These are phyloP conservation scores for Calcarius lapponicus DNA, from an alignment of 2,797 vertebrate species.

Conservation along the genomic window DNA sequence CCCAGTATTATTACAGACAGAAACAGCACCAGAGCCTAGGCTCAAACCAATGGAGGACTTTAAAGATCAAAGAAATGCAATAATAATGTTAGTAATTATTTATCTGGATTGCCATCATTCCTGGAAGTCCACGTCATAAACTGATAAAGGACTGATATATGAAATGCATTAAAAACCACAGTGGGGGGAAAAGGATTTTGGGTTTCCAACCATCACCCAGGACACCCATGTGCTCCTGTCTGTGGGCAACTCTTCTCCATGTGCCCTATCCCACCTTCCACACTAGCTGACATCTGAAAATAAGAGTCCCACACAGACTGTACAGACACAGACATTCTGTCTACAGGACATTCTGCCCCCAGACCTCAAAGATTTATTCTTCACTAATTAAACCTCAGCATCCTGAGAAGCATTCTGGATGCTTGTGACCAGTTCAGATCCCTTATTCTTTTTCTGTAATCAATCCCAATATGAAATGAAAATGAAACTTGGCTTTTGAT, in stretches of 20 bases:
- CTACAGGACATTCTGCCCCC: background rate
- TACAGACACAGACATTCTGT: background rate
- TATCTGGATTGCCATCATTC: background rate
- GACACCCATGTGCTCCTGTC: background rate
- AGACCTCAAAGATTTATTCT: background rate
- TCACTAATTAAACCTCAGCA: background rate
- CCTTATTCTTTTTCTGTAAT: background rate
- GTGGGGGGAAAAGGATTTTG: background rate
- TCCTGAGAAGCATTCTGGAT: background rate
- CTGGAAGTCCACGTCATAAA: background rate
- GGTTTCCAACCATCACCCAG: background rate
- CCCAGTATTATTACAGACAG: background rate
- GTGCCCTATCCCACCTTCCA: background rate
- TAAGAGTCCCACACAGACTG: background rate
- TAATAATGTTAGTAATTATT: background rate
- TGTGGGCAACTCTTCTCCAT: background rate
- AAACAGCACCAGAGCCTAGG: background rate
- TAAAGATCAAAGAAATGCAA: background rate
- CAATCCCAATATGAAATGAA: background rate
- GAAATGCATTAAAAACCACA: background rate
- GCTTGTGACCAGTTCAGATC: background rate
- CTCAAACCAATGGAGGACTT: background rate
- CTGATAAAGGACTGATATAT: background rate
- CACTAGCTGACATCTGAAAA: rapidly evolving
- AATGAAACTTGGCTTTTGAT: background rate